Base-by-base conservation (phyloP, 2,113 vertebrate species). In the Ailurus styani region DNA sequence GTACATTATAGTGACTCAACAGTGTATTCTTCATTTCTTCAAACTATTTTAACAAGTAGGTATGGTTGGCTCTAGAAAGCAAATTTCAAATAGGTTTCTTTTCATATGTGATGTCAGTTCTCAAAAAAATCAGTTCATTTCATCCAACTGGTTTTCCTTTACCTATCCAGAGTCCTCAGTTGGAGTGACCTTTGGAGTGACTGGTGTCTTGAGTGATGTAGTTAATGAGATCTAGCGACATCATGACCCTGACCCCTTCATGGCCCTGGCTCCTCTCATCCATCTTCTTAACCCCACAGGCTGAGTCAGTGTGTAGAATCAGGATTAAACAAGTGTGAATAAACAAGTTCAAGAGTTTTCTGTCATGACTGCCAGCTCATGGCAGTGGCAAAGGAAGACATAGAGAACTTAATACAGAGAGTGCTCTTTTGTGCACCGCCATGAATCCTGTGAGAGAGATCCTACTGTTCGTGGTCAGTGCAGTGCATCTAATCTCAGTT, bases 311-410 rank as follows among this genome's bases (percentile, higher is more conserved):
- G 68, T 97, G 91, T 97, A 98, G 98, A 99, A 98, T 98, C 96
- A 98, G 98, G 98, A 99, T 99, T 99, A 99, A 99, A 98, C 96
- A 98, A 98, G 98, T 99, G 99, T 99, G 99, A 99, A 98, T 99
- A 98, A 99, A 99, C 98, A 99, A 99, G 99, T 99, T 99, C 98
- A 99, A 98, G 98, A 98, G 98, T 95, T 82, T 98, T 98, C 98
- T 95, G 98, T 99, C 98, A 97, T 98, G 97, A 98, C 97, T 98
- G 98, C 97, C 98, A 96, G 96, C 54, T 15, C 85, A 78, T 68
- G 96, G 96, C 98, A 97, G 97, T 55, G 86, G 97, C 96, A 97
- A 98, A 99, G 98, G 98, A 98, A 99, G 99, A 97, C 95, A 83
- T 96, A 98, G 98, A 95, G 98, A 98, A 97, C 87, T 89, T 55